These are phyloP conservation scores for Sphaeramia orbicularis DNA, from an alignment of 2,797 vertebrate species.

Conservation along the genomic window DNA sequence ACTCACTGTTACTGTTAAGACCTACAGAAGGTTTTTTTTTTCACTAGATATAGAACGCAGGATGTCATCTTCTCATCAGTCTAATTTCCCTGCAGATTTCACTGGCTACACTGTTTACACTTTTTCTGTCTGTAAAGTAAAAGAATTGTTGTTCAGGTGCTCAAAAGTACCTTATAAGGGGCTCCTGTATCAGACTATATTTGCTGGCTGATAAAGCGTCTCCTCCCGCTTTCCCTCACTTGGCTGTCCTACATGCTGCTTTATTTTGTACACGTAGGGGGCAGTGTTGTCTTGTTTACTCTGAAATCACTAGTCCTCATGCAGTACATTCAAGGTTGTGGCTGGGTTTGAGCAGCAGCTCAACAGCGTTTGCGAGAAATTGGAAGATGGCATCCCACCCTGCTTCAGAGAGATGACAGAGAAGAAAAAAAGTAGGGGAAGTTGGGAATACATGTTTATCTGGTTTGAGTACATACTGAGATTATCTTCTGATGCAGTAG, in stretches of 20 bases:
- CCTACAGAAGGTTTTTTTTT: neutral
- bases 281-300: slow-evolving; percentile 83
- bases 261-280: slow-evolving; percentile 73
- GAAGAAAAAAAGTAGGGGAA: neutral
- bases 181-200: slow-evolving; percentile 24
- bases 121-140: neutral
- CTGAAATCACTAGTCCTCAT: slow-evolving; percentile 33
- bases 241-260: slow-evolving; percentile 23
- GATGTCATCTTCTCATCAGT: neutral
- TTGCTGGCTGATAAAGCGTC: slow-evolving; percentile 31
- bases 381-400: neutral
- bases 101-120: slow-evolving; percentile 4
- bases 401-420: slow-evolving; percentile 13
- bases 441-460: neutral
- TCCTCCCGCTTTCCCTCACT: slow-evolving; percentile 3
- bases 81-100: neutral
- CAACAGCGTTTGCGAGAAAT: slow-evolving; percentile 10
- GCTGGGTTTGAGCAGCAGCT: slow-evolving; percentile 50
- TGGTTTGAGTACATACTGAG: neutral
- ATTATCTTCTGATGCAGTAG: neutral
- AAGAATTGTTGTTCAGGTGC: slow-evolving; percentile 1
- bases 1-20: neutral
- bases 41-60: neutral
- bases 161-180: slow-evolving; percentile 21
- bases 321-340: slow-evolving; percentile 51